A percentile compares a stretch with the other conserved stretches of the same genome.
These are phyloP conservation scores for Myrmecobius fasciatus DNA, from an alignment of 2,113 vertebrate genomes.

Conservation along the genomic window DNA sequence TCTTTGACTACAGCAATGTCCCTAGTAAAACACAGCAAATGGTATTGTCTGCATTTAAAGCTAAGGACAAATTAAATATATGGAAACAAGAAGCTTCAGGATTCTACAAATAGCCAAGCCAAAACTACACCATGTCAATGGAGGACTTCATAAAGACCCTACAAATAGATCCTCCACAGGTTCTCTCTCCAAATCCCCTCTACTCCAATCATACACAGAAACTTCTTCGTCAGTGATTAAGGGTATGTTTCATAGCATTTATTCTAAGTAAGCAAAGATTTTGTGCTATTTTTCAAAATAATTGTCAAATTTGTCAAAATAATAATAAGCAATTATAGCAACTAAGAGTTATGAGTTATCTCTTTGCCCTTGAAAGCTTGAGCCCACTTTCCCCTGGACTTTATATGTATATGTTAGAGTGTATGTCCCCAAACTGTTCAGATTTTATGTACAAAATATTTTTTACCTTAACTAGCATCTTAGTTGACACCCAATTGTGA, in stretches of 20 bases:
- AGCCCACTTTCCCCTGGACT: not conserved
- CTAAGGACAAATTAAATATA: not conserved
- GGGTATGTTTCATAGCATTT: not conserved
- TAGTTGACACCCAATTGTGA: not conserved
- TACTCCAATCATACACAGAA: not conserved
- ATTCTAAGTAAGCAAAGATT: not conserved
- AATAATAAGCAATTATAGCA: not conserved
- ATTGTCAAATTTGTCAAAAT: too few relatives aligned
- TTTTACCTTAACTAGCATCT: not conserved
- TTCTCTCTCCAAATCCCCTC: not conserved
- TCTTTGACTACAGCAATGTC: not conserved
- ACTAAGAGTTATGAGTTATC: not conserved
- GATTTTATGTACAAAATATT: not conserved
- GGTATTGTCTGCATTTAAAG: too few relatives aligned
- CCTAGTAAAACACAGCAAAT: not conserved
- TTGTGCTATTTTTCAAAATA: not conserved
- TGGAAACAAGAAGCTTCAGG: not conserved
- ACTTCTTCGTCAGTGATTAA: not conserved
- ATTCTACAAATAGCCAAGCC: not conserved
- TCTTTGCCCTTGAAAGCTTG: not conserved
- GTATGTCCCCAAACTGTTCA: not conserved
- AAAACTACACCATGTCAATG: not conserved
- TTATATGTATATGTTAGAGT: not conserved
- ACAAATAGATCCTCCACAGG: not conserved
- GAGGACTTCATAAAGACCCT: not conserved